Conservation (phyloP, 2,113 vertebrate species). For the Crotalus helleri region DNA sequence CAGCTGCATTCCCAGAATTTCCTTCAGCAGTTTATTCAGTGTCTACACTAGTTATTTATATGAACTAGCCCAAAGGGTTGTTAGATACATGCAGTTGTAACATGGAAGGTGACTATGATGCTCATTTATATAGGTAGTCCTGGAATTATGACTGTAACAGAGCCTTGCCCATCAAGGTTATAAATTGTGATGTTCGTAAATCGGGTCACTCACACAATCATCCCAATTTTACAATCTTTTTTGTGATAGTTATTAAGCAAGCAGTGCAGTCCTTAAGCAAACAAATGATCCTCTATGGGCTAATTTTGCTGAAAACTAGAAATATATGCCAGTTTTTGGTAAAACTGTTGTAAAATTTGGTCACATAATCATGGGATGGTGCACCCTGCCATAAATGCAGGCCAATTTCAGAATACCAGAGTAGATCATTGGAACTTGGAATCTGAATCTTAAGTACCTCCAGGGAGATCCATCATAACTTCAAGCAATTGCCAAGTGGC, state of each 20-base stretch:
- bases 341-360: neutral
- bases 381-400: neutral
- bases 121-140: neutral
- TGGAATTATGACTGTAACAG: neutral
- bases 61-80: neutral
- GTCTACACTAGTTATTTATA: neutral
- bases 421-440: no score
- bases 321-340: neutral
- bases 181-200: neutral
- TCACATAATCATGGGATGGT: neutral
- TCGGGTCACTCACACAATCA: neutral
- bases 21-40: neutral
- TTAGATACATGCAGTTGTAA: neutral
- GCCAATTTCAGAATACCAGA: no score
- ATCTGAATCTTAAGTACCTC: no score
- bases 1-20: neutral
- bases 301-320: neutral
- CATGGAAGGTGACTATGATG: slow-evolving; percentile 17
- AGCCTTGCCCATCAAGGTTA: neutral
- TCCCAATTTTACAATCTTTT: neutral
- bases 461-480: no score
- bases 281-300: neutral
- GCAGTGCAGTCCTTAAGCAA: neutral
- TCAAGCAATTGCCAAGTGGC: no score
- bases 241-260: neutral